These are phyloP conservation scores for Callyntrura guangdongensis DNA, from an alignment of 2,888 invertebrate genomes.

Conservation along the genomic window DNA sequence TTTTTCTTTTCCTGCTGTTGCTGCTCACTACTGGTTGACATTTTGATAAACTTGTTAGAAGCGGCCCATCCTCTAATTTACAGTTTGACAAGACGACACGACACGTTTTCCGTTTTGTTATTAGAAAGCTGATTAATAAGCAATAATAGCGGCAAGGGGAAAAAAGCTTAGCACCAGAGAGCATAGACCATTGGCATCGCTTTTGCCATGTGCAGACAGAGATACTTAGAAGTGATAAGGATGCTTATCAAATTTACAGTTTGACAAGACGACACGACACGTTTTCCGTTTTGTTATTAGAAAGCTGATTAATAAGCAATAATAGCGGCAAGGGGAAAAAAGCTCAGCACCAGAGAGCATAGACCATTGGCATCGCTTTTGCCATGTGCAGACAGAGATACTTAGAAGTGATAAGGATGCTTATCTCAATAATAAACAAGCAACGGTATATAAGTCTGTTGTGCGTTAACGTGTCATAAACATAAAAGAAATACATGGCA, in stretches of 20 bases:
- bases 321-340: slow-evolving; percentile 11
- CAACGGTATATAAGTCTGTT: slow-evolving; percentile 14
- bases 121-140: slow-evolving; percentile 61
- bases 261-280: slow-evolving; percentile 61
- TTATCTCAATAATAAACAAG: slow-evolving; percentile 44
- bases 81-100: slow-evolving; percentile 58
- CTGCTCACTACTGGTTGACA: slow-evolving; percentile 15
- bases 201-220: not conserved
- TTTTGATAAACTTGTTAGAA: slow-evolving; percentile 60
- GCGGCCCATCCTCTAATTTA: slow-evolving; percentile 53
- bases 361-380: not conserved
- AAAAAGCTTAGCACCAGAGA: not conserved
- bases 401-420: slow-evolving; percentile 5
- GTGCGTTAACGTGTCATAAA: not conserved
- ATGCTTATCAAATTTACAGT: slow-evolving; percentile 33
- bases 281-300: slow-evolving; percentile 36
- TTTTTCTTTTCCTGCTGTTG: slow-evolving; percentile 10
- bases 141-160: slow-evolving; percentile 16
- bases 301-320: slow-evolving; percentile 57
- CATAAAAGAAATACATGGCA: not conserved
- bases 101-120: slow-evolving; percentile 39
- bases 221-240: no score
- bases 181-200: not conserved
- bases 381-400: not conserved
- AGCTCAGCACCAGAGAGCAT: not conserved